A percentile compares a stretch with the other conserved stretches of the same genome.
Evolutionary conservation across 1,140 invertebrate genomes (phyloP).

Genomic region (Eumaeus atala): DNA sequence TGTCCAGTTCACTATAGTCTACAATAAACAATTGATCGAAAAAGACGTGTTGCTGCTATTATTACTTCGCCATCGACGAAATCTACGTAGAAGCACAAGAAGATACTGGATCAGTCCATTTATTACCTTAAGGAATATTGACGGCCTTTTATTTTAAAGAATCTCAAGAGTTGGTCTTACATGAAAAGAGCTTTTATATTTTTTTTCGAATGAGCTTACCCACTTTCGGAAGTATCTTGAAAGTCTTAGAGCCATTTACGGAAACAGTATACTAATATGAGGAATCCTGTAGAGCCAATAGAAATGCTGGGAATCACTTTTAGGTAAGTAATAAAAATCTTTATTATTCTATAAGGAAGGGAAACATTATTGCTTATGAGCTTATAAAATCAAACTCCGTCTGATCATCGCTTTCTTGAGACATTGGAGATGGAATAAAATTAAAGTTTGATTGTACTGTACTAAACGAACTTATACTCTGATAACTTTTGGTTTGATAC

Average conservation of each 20-base stretch:
- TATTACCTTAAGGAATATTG: conserved; percentile 25
- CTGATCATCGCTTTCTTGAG: no score
- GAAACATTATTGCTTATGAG: neutral
- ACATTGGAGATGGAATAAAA: no score
- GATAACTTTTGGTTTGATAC: no score
- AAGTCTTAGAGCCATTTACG: conserved; percentile 24
- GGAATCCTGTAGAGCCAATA: conserved; percentile 32
- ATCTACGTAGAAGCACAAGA: conserved; percentile 27
- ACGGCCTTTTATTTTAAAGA: conserved; percentile 19
- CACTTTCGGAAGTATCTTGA: conserved; percentile 9
- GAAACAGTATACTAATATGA: conserved; percentile 32
- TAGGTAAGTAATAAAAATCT: conserved; percentile 19
- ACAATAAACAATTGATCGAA: conserved; percentile 4
- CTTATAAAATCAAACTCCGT: neutral
- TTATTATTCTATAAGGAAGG: no score
- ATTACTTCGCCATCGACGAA: conserved; percentile 31
- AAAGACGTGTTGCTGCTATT: conserved; percentile 29
- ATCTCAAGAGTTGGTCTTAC: conserved; percentile 26
- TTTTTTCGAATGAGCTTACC: conserved; percentile 24
- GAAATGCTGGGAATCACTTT: conserved; percentile 33
- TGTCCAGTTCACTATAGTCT: no score
- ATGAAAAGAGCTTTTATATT: conserved; percentile 28
- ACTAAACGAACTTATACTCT: no score
- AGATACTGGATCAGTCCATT: conserved; percentile 23
- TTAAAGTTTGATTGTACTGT: no score